Percentiles rank a stretch among this genome's conserved stretches.
Conservation (phyloP, 2,113 vertebrate genomes). For the Polypterus senegalus region DNA sequence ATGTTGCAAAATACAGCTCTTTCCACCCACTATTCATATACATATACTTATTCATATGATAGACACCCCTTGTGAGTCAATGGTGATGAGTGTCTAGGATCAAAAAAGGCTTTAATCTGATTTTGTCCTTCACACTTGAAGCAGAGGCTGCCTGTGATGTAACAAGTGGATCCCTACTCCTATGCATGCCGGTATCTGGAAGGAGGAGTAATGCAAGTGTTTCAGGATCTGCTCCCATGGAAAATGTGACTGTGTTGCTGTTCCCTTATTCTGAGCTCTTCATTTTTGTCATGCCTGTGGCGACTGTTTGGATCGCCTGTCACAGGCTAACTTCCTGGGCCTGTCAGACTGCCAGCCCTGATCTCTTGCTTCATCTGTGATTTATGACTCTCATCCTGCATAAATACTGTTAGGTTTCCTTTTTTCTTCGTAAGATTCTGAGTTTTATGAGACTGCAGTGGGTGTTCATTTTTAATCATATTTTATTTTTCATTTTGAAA, state of each 20-base stretch:
- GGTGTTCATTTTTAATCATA: too few relatives aligned
- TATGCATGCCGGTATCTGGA: neutral
- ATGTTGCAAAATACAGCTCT: too few relatives aligned
- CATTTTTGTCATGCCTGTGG: slow-evolving; percentile 40
- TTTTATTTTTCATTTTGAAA: too few relatives aligned
- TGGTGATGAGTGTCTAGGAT: too few relatives aligned
- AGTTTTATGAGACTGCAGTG: neutral
- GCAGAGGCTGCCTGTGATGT: neutral
- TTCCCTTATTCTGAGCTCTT: slow-evolving; percentile 29
- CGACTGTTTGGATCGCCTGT: slow-evolving; percentile 25
- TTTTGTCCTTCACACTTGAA: too few relatives aligned
- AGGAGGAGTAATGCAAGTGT: too few relatives aligned
- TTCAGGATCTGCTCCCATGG: slow-evolving; percentile 8
- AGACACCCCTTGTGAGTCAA: too few relatives aligned
- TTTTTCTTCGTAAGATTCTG: neutral
- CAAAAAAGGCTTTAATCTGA: too few relatives aligned
- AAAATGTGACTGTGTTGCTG: slow-evolving; percentile 38
- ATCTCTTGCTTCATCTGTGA: slow-evolving; percentile 27
- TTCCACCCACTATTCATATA: too few relatives aligned
- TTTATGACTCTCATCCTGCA: slow-evolving; percentile 24
- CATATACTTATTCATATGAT: too few relatives aligned
- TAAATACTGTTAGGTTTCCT: neutral
- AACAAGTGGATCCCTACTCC: neutral
- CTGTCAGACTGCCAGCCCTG: neutral
- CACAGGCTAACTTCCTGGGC: slow-evolving; percentile 13